These are phyloP conservation scores for Labrus mixtus DNA, from an alignment of 2,113 vertebrate species.

Conservation along the genomic window DNA sequence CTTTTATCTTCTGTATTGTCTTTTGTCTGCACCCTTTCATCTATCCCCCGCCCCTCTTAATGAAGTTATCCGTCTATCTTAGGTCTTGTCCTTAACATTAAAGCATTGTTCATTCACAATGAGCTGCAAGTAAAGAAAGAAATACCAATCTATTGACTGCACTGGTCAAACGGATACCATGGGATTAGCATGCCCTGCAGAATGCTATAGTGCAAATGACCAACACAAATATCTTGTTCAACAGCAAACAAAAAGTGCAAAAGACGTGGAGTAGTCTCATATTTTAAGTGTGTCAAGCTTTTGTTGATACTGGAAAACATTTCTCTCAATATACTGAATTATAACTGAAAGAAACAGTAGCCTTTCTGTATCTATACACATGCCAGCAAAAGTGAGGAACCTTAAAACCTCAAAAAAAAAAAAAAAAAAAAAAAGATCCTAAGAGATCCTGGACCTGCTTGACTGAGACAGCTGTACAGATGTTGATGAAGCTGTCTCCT, in stretches of 20 bases:
- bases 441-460: constrained; percentile 17
- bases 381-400: background rate
- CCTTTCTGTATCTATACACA: too few relatives aligned
- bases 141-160: constrained; percentile 43
- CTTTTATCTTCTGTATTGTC: too few relatives aligned
- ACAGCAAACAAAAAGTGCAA: too few relatives aligned
- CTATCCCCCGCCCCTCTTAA: too few relatives aligned
- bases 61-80: too few relatives aligned
- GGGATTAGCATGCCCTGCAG: constrained; percentile 21
- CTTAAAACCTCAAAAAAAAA: background rate
- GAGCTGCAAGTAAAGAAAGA: constrained; percentile 29
- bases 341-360: too few relatives aligned
- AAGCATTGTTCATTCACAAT: constrained; percentile 30
- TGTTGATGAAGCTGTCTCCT: constrained; percentile 31
- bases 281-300: too few relatives aligned
- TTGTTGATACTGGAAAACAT: background rate
- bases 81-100: constrained; percentile 38
- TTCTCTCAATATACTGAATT: too few relatives aligned
- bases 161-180: constrained; percentile 43
- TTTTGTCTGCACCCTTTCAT: too few relatives aligned
- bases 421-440: too few relatives aligned
- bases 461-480: constrained; percentile 12
- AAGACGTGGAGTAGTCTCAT: too few relatives aligned
- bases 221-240: too few relatives aligned
- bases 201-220: background rate